phyloP scores from a whole-genome alignment of 2,113 vertebrate genomes.

The Phocoena sinus region DNA sequence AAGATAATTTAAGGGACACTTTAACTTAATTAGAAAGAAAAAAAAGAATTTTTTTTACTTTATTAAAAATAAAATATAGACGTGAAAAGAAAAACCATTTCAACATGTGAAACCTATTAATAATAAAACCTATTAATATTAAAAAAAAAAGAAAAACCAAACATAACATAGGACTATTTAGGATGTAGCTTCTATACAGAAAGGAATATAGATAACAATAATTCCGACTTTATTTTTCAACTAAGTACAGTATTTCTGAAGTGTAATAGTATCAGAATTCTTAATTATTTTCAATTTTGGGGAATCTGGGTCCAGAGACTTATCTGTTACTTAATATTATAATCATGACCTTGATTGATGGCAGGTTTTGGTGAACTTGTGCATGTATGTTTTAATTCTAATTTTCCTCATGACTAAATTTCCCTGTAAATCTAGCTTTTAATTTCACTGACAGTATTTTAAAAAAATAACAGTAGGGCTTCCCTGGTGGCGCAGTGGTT shows the following conservation, averaged over 20 bases:
- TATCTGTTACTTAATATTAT: not conserved
- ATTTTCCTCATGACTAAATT: not conserved
- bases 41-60: not conserved
- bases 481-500: too few relatives aligned
- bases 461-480: not conserved
- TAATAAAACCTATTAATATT: not conserved
- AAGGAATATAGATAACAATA: not conserved
- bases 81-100: not conserved
- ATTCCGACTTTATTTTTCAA: not conserved
- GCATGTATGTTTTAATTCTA: not conserved
- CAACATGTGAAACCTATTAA: not conserved
- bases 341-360: not conserved
- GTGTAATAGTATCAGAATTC: not conserved
- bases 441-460: not conserved
- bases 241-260: not conserved
- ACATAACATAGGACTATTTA: not conserved
- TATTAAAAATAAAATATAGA: not conserved
- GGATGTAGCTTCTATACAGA: not conserved
- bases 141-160: not conserved
- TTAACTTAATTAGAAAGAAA: not conserved
- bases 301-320: not conserved
- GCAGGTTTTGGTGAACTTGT: not conserved
- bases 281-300: conserved; percentile 21
- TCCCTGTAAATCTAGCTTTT: not conserved
- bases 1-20: not conserved